phyloP scores from a whole-genome alignment of 2,797 vertebrate genomes.

The Chelidonichthys spinosus region DNA sequence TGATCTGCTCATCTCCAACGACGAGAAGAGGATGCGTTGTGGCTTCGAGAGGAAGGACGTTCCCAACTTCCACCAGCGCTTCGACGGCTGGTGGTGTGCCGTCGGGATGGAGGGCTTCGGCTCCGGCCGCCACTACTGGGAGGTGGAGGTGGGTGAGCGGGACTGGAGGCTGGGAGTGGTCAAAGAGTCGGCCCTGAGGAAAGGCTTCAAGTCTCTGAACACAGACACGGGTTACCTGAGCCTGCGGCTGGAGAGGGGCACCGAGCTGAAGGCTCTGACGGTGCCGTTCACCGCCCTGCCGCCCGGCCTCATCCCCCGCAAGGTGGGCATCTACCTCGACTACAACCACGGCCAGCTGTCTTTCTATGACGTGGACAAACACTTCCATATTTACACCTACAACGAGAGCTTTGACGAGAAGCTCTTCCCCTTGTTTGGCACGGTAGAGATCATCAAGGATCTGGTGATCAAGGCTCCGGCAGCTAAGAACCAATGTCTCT shows the following conservation, averaged over 20 bases:
- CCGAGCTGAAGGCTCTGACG: conserved; percentile 86
- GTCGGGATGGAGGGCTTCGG: conserved; percentile 76
- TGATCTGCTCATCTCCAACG: conserved; percentile 83
- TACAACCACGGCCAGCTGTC: conserved; percentile 83
- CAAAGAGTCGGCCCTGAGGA: conserved; percentile 83
- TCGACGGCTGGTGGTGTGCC: conserved; percentile 87
- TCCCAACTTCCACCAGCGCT: conserved; percentile 84
- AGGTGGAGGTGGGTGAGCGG: conserved; percentile 86
- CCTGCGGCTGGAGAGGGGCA: conserved; percentile 85
- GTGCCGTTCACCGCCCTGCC: conserved; percentile 85
- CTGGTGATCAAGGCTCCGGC: conserved; percentile 82
- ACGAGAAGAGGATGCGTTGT: conserved; percentile 84
- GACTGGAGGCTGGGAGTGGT: conserved; percentile 87
- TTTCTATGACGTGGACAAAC: conserved; percentile 84
- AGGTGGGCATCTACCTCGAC: conserved; percentile 85
- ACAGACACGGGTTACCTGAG: conserved; percentile 84
- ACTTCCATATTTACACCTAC: conserved; percentile 86
- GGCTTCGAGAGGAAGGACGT: conserved; percentile 83
- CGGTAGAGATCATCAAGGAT: conserved; percentile 84
- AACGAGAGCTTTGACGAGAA: conserved; percentile 82
- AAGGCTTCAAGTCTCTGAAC: conserved; percentile 87
- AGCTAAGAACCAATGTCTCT: conserved; percentile 72
- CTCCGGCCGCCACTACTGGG: conserved; percentile 85
- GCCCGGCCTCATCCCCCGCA: conserved; percentile 76
- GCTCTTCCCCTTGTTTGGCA: conserved; percentile 86